Evolutionary conservation across 2,888 invertebrate genomes (phyloP).

Genomic region (Cenopis cana): DNA sequence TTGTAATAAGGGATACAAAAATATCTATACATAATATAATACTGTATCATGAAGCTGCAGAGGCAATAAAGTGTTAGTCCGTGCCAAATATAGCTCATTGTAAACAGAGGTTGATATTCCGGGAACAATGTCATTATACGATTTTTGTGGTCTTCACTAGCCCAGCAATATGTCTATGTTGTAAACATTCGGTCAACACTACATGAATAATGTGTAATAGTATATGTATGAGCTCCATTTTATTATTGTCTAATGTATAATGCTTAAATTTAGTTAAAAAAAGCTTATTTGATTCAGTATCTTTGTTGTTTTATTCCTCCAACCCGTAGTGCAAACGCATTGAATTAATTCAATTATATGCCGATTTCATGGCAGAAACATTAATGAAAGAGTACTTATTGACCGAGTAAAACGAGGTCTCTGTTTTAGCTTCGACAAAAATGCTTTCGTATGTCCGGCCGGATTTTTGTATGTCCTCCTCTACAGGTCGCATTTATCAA

Average conservation of each 20-base stretch:
- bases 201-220: conserved; percentile 65
- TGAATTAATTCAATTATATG: no score
- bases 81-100: conserved; percentile 47
- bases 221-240: conserved; percentile 68
- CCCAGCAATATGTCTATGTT: conserved; percentile 47
- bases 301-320: conserved; percentile 65
- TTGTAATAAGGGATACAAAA: conserved; percentile 71
- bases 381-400: neutral
- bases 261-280: conserved; percentile 78
- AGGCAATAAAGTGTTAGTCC: conserved; percentile 62
- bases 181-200: conserved; percentile 67
- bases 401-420: no score
- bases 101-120: conserved; percentile 35
- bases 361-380: neutral
- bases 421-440: no score
- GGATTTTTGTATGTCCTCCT: no score
- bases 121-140: conserved; percentile 22
- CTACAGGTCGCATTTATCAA: no score
- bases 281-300: conserved; percentile 78
- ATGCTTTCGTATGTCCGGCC: no score
- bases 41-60: conserved; percentile 65
- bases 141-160: conserved; percentile 24
- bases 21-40: conserved; percentile 51
- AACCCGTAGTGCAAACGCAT: neutral
- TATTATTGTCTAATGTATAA: conserved; percentile 73